These are phyloP conservation scores for Brienomyrus longianalis DNA, from an alignment of 2,113 vertebrate genomes.

Conservation along the genomic window DNA sequence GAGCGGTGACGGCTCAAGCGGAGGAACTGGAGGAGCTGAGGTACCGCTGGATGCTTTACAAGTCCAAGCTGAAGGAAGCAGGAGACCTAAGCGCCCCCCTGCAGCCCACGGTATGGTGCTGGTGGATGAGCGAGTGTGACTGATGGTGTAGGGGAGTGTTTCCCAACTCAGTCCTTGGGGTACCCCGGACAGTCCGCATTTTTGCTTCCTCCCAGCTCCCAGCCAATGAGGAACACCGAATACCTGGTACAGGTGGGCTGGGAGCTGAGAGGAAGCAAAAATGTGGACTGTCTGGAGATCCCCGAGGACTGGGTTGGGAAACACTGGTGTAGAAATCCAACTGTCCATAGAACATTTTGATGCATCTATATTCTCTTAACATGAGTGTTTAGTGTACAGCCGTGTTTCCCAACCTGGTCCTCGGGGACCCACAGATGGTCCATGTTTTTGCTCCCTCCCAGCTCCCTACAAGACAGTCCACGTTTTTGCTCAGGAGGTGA, in stretches of 20 bases:
- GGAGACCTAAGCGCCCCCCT: conserved; percentile 27
- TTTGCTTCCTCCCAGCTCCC: too few relatives aligned
- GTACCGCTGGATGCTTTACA: conserved; percentile 89
- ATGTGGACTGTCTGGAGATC: too few relatives aligned
- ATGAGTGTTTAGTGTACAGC: not conserved
- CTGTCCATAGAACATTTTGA: not conserved
- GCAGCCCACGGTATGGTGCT: conserved; percentile 35
- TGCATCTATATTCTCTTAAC: not conserved
- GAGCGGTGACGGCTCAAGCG: conserved; percentile 46
- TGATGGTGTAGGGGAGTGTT: not conserved
- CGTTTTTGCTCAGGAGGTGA: not conserved
- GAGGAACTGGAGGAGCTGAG: conserved; percentile 70
- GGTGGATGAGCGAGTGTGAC: not conserved
- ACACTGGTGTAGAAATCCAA: not conserved
- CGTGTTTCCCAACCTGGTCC: too few relatives aligned
- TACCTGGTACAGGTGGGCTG: too few relatives aligned
- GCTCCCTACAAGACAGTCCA: not conserved
- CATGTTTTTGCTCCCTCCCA: not conserved
- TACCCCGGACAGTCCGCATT: too few relatives aligned
- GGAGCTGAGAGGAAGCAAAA: too few relatives aligned
- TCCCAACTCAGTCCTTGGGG: too few relatives aligned
- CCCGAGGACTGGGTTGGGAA: too few relatives aligned
- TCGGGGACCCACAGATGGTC: not conserved
- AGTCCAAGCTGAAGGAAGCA: conserved; percentile 74
- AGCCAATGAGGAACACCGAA: too few relatives aligned